Conservation (phyloP, 2,797 vertebrate species). For the Enteromius thamalakanensis region DNA sequence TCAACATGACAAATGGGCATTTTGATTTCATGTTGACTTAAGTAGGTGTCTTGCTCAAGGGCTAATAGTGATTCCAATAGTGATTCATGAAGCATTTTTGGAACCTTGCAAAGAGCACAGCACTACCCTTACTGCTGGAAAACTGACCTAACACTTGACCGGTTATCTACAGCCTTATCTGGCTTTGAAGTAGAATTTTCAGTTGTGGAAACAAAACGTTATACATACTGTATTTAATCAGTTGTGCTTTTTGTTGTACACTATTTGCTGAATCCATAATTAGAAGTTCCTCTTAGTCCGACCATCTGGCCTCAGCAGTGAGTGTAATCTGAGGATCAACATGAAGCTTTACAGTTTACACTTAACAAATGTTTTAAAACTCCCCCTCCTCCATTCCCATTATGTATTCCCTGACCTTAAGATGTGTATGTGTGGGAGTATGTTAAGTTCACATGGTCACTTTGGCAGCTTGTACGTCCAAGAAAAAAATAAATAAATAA, state of each 20-base stretch:
- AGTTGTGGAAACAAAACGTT: constrained; percentile 9
- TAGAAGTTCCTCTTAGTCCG: constrained; percentile 25
- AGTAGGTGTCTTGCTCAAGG: constrained; percentile 8
- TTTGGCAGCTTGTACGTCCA: not conserved
- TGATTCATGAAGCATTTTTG: not conserved
- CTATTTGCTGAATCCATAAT: constrained; percentile 16
- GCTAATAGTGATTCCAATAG: too few relatives aligned
- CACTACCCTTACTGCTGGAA: not conserved
- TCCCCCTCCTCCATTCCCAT: not conserved
- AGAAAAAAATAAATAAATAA: not conserved
- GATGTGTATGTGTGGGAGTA: not conserved
- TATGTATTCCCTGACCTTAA: not conserved
- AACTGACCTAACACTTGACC: not conserved
- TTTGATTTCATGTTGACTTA: not conserved
- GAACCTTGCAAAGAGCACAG: not conserved
- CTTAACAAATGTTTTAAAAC: constrained; percentile 3
- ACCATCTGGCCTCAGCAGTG: constrained; percentile 26
- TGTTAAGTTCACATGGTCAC: not conserved
- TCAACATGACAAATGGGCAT: not conserved
- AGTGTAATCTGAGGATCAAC: constrained; percentile 36
- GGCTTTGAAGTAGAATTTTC: not conserved
- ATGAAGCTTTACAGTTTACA: constrained; percentile 28
- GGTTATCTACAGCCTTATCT: not conserved
- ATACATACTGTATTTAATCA: not conserved
- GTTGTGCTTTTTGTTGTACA: not conserved